A percentile compares a stretch with the other conserved stretches of the same genome.
phyloP scores from a whole-genome alignment of 2,888 invertebrate genomes.

The Apocheima hispidaria region DNA sequence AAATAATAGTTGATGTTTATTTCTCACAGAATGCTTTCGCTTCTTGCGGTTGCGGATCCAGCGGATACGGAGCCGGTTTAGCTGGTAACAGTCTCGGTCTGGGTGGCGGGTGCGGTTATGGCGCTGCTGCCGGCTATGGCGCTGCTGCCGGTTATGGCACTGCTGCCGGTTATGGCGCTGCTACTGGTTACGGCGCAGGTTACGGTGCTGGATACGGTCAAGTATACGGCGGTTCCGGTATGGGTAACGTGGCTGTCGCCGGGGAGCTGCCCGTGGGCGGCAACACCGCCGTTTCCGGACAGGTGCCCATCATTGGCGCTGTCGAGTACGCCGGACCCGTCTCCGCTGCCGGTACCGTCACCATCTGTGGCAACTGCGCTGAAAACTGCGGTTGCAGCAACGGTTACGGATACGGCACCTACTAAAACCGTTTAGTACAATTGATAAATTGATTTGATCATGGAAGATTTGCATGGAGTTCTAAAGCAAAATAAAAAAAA shows the following conservation, averaged over 20 bases:
- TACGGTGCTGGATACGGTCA: conserved; percentile 29
- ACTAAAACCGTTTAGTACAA: conserved; percentile 9
- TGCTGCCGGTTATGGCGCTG: neutral
- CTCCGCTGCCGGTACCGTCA: conserved; percentile 42
- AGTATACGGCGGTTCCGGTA: conserved; percentile 9
- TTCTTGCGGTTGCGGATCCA: neutral
- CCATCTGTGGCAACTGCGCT: conserved; percentile 42
- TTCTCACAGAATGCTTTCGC: too few relatives aligned
- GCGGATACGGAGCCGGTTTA: neutral
- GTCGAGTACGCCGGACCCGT: conserved; percentile 46
- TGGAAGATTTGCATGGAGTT: neutral
- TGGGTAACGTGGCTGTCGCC: conserved; percentile 35
- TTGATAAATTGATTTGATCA: neutral
- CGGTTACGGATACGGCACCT: conserved; percentile 33
- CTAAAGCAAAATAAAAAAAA: neutral
- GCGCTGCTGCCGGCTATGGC: neutral
- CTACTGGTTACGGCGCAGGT: conserved; percentile 11
- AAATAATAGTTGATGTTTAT: too few relatives aligned
- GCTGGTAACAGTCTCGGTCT: too few relatives aligned
- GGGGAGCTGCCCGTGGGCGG: conserved; percentile 37
- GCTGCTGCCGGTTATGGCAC: neutral
- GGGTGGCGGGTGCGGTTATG: neutral
- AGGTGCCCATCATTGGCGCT: conserved; percentile 45
- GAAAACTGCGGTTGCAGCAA: conserved; percentile 39
- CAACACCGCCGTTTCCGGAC: conserved; percentile 29